A percentile compares a stretch with the other conserved stretches of the same genome.
These are phyloP conservation scores for Etheostoma spectabile DNA, from an alignment of 2,113 vertebrate species.

Conservation along the genomic window DNA sequence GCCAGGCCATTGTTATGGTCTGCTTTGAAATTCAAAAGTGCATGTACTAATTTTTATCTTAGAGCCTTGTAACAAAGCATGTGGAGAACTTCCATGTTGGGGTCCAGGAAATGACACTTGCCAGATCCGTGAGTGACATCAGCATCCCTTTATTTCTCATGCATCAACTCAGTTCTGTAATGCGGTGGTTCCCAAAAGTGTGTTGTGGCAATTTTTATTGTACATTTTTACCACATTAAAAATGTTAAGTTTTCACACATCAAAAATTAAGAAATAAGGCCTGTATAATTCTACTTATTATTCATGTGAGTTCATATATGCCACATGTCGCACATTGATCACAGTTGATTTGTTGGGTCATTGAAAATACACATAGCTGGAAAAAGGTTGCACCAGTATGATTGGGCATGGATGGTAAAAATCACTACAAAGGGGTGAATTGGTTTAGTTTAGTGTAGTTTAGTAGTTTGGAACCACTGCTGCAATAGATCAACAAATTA, in stretches of 20 bases:
- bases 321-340: too few relatives aligned
- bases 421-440: not conserved
- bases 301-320: not conserved
- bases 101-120: constrained; percentile 85
- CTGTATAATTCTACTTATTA: not conserved
- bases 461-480: not conserved
- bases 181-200: not conserved
- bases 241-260: not conserved
- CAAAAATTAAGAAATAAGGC: not conserved
- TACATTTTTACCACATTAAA: not conserved
- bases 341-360: not conserved
- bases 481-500: not conserved
- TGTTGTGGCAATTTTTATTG: not conserved
- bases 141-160: not conserved
- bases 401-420: not conserved
- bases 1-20: not conserved
- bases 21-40: not conserved
- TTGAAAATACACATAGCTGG: not conserved
- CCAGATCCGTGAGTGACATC: constrained; percentile 86
- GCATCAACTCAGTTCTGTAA: not conserved
- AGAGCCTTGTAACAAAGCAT: constrained; percentile 79
- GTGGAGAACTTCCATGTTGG: constrained; percentile 85
- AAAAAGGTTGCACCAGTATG: not conserved
- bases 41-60: constrained; percentile 18
- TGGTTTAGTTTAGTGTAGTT: too few relatives aligned